A percentile compares a stretch with the other conserved stretches of the same genome.
Evolutionary conservation across 2,888 invertebrate genomes (phyloP).

Genomic region (Leptopilina drosophilae): DNA sequence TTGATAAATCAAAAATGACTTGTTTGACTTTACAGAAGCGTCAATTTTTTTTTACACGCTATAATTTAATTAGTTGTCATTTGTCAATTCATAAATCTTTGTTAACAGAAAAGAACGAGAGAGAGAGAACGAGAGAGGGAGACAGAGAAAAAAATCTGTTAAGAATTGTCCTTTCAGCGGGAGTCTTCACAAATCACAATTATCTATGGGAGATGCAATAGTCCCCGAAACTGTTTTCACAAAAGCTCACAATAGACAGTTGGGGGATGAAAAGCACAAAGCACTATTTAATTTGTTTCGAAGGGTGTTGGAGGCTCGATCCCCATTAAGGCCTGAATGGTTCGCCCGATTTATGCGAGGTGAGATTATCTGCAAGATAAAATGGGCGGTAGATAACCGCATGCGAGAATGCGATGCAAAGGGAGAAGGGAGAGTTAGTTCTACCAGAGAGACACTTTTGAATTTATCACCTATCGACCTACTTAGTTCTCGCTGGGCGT

Average conservation of each 20-base stretch:
- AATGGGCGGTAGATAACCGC: constrained; percentile 60
- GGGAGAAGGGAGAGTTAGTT: not conserved
- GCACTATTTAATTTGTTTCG: constrained; percentile 66
- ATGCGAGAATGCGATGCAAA: constrained; percentile 22
- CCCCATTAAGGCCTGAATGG: constrained; percentile 64
- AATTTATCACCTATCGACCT: constrained; percentile 71
- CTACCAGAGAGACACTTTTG: constrained; percentile 52
- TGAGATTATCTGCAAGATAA: constrained; percentile 68
- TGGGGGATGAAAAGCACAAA: constrained; percentile 43
- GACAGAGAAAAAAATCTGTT: not conserved
- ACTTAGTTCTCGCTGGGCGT: constrained; percentile 57
- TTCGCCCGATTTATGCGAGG: constrained; percentile 64
- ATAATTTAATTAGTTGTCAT: not conserved
- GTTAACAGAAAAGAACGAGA: not conserved
- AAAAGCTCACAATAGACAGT: constrained; percentile 36
- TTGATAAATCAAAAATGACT: not conserved
- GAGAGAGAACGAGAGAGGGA: too few species aligned
- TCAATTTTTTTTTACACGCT: not conserved
- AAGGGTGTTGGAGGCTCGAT: constrained; percentile 57
- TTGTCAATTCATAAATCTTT: not conserved
- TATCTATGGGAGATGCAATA: constrained; percentile 25
- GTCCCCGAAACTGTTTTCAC: constrained; percentile 23
- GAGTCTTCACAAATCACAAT: constrained; percentile 39
- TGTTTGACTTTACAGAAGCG: not conserved
- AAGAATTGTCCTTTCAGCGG: constrained; percentile 16